Percentiles rank a stretch among this genome's conserved stretches.
phyloP scores from a whole-genome alignment of 2,797 vertebrate genomes.

The Orestias chungarensis region DNA sequence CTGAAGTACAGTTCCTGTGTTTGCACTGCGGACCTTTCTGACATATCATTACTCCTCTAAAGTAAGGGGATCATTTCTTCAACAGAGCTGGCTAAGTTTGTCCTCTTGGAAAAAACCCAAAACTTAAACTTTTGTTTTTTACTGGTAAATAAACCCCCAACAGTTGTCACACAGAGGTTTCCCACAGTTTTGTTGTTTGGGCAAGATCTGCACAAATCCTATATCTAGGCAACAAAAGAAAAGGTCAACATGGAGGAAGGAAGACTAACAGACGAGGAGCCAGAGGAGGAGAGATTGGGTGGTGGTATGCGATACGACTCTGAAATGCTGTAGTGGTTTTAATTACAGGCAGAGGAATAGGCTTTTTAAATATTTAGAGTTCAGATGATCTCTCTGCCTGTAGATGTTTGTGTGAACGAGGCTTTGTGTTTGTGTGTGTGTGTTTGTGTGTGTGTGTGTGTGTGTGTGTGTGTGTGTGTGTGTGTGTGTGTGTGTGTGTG shows the following conservation, averaged over 20 bases:
- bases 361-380: slow-evolving; percentile 82
- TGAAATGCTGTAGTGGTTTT: slow-evolving; percentile 74
- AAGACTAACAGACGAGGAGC: slow-evolving; percentile 41
- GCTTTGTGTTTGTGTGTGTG: slow-evolving; percentile 29
- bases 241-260: slow-evolving; percentile 63
- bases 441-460: not conserved
- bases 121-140: slow-evolving; percentile 65
- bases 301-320: slow-evolving; percentile 54
- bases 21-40: slow-evolving; percentile 67
- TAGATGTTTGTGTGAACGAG: slow-evolving; percentile 43
- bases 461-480: slow-evolving; percentile 16
- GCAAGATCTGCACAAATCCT: slow-evolving; percentile 62
- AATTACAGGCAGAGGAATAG: slow-evolving; percentile 75
- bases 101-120: slow-evolving; percentile 36
- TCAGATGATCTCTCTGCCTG: slow-evolving; percentile 58
- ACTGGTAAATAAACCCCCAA: slow-evolving; percentile 50
- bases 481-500: slow-evolving; percentile 45
- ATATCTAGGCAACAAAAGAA: slow-evolving; percentile 69
- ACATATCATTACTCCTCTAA: slow-evolving; percentile 71
- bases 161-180: slow-evolving; percentile 55
- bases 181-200: slow-evolving; percentile 69
- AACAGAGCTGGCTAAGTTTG: slow-evolving; percentile 27
- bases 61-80: slow-evolving; percentile 49
- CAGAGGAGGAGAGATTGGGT: slow-evolving; percentile 29
- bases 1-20: slow-evolving; percentile 74